Evolutionary conservation across 2,113 vertebrate species (phyloP).

Genomic region (Leptocoma aspasia): DNA sequence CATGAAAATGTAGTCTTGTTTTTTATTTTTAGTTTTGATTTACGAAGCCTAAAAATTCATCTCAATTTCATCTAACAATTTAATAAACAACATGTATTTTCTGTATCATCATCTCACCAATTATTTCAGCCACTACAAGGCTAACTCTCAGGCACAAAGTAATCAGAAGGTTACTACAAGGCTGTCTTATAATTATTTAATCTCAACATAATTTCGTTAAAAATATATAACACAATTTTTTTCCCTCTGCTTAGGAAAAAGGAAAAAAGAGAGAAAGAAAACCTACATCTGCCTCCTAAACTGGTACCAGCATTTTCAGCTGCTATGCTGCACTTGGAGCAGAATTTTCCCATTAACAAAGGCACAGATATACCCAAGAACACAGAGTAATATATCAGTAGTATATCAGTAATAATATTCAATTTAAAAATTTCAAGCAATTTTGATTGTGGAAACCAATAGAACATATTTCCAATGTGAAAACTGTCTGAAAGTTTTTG

Average conservation of each 20-base stretch:
- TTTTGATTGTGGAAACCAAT: background rate
- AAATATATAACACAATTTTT: background rate
- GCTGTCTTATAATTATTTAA: constrained; percentile 9
- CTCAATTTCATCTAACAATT: background rate
- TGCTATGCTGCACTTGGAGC: background rate
- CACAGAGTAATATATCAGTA: background rate
- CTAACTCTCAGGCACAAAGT: background rate
- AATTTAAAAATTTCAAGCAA: background rate
- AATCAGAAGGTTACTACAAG: background rate
- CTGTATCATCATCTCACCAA: background rate
- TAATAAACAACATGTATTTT: background rate
- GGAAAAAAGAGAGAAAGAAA: background rate
- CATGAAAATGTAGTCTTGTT: background rate
- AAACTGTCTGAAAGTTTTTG: background rate
- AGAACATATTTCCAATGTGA: background rate
- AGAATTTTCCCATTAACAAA: background rate
- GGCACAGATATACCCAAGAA: background rate
- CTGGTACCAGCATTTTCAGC: background rate
- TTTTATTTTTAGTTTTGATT: background rate
- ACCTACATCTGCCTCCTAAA: background rate
- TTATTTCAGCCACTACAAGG: background rate
- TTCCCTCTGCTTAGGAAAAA: background rate
- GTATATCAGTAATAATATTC: background rate
- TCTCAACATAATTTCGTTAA: background rate
- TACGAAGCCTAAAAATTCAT: background rate